Evolutionary conservation across 1,140 invertebrate species (phyloP), one percentile per base, ranked within the genome.

Genomic region (Ceratitis capitata): DNA sequence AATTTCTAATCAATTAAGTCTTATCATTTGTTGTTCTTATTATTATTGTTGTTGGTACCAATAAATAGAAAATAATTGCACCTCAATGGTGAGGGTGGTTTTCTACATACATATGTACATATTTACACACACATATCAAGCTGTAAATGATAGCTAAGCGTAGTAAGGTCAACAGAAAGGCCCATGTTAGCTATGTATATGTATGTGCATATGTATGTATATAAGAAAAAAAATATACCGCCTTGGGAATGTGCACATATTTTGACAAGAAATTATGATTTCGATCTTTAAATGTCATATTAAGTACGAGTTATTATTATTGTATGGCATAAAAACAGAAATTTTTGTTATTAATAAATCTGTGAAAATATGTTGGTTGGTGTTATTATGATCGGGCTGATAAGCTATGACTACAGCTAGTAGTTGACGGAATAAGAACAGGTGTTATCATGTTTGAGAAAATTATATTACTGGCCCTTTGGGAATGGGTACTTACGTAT

Each of bases 1-100:
- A 85, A 61, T 85, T 85, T 85, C 85, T 83, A 83, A 85, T 83
- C 82, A 83, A 85, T 85, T 85, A 83, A 74, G 82, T 83, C 47
- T 85, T 61, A 85, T 85, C 85, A 51, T 58, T 56, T 45, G n/a
- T n/a, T n/a, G n/a, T n/a, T n/a, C n/a, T n/a, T n/a, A n/a, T n/a
- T n/a, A n/a, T n/a, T n/a, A n/a, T 19, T 10, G 69, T 39, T 61
- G 23, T 6, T 26, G 29, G 39, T n/a, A n/a, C 45, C n/a, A 78
- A 35, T 78, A 83, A 83, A 83, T 83, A 53, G 47, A 83, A 83
- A 53, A 83, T 83, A 83, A 83, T 83, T 83, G 47, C 69, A 1
- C 23, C 39, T 23, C 32, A 23, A 45, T 45, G 12, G n/a, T 26
- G 39, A 14, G 39, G 69, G 61, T 69, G 61, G 35, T 32, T 69